These are phyloP conservation scores for Crenichthys baileyi DNA, from an alignment of 2,797 vertebrate genomes.

Conservation along the genomic window DNA sequence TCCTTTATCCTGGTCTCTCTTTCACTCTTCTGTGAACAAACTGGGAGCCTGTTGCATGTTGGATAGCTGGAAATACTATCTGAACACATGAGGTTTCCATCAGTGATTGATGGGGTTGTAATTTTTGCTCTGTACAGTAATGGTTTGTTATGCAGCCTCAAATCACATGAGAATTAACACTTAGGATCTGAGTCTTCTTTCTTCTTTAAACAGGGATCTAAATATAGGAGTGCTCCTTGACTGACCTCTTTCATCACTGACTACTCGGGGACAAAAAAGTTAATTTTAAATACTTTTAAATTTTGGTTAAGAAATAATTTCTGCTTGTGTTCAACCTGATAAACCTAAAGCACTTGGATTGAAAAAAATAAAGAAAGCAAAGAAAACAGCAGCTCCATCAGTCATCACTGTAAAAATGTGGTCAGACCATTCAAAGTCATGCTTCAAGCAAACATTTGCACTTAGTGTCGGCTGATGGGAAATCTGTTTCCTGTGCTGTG, in stretches of 20 bases:
- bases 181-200: constrained; percentile 25
- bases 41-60: constrained; percentile 32
- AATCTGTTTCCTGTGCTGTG: constrained; percentile 27
- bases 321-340: constrained; percentile 1
- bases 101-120: constrained; percentile 62
- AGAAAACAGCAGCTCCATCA: constrained; percentile 16
- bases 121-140: constrained; percentile 58
- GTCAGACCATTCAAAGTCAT: constrained; percentile 16
- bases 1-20: constrained; percentile 8
- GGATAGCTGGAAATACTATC: constrained; percentile 29
- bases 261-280: not conserved
- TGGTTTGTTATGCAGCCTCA: constrained; percentile 36
- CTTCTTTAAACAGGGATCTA: constrained; percentile 35
- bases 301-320: constrained; percentile 12
- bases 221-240: constrained; percentile 48
- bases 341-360: constrained; percentile 23
- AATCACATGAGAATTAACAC: constrained; percentile 27
- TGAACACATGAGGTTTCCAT: constrained; percentile 52
- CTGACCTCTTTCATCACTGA: constrained; percentile 31
- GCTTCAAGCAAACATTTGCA: constrained; percentile 41
- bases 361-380: constrained; percentile 51
- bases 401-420: constrained; percentile 37
- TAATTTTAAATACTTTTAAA: constrained; percentile 4
- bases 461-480: constrained; percentile 22
- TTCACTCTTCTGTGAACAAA: constrained; percentile 14